Conservation (phyloP, 2,113 vertebrate genomes). For the Sander vitreus region DNA sequence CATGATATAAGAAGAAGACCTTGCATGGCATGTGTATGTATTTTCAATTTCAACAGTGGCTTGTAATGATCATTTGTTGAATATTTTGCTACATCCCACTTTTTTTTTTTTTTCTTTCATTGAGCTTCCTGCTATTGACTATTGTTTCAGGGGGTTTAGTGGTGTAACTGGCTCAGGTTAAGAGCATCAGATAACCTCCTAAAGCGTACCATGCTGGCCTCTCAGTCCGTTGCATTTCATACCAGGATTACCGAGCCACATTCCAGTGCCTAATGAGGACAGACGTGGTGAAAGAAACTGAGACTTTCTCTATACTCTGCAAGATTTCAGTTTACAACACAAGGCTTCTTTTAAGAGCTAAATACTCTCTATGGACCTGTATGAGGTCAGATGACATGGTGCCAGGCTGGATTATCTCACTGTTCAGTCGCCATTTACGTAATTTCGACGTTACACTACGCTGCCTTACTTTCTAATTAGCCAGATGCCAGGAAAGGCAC, state of each 20-base stretch:
- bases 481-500: slow-evolving; percentile 6
- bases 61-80: not conserved
- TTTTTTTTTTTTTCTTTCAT: too few species aligned
- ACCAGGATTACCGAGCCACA: slow-evolving; percentile 39
- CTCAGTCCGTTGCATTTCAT: not conserved
- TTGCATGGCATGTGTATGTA: not conserved
- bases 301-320: not conserved
- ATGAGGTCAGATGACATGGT: slow-evolving; percentile 32
- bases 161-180: slow-evolving; percentile 49
- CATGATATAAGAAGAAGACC: not conserved
- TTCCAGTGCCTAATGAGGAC: slow-evolving; percentile 20
- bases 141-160: slow-evolving; percentile 19
- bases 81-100: not conserved
- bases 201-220: not conserved
- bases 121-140: slow-evolving; percentile 3
- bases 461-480: slow-evolving; percentile 43
- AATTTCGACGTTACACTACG: slow-evolving; percentile 4
- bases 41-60: not conserved
- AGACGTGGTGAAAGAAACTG: not conserved
- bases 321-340: slow-evolving; percentile 1
- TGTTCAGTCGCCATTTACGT: slow-evolving; percentile 38
- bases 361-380: slow-evolving; percentile 3
- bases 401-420: slow-evolving; percentile 28
- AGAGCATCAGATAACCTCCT: slow-evolving; percentile 46
- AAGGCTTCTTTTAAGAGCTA: not conserved